A percentile compares a stretch with the other conserved stretches of the same genome.
Evolutionary conservation across 2,113 vertebrate species (phyloP).

Genomic region (Microcebus ravelobensis): DNA sequence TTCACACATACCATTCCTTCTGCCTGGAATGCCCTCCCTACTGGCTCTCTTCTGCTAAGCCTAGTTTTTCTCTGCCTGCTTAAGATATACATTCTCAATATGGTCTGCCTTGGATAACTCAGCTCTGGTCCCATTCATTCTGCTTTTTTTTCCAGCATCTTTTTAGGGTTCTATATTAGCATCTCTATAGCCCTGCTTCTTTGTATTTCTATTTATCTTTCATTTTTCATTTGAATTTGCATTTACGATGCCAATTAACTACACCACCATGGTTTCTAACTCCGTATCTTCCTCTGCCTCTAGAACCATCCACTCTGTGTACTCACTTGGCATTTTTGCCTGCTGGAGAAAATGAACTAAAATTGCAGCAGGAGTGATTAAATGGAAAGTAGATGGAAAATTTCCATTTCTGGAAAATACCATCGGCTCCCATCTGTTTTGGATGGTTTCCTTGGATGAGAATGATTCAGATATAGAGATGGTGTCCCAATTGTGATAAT

Average conservation of each 20-base stretch:
- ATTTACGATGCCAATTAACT: neutral
- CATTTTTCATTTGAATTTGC: conserved; percentile 28
- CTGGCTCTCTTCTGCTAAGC: neutral
- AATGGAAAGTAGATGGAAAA: conserved; percentile 33
- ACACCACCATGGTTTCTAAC: neutral
- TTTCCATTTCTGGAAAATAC: conserved; percentile 46
- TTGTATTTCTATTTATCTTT: neutral
- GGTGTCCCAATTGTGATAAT: neutral
- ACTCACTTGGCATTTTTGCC: neutral
- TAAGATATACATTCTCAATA: neutral
- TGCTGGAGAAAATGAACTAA: neutral
- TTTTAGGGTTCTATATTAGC: neutral
- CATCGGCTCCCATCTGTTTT: neutral
- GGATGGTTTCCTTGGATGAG: conserved; percentile 8
- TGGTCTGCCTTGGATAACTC: neutral
- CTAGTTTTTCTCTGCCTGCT: neutral
- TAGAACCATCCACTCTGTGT: neutral
- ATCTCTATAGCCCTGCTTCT: neutral
- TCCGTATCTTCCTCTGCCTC: neutral
- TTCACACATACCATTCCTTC: conserved; percentile 37
- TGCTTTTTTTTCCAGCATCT: neutral
- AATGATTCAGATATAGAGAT: conserved; percentile 15
- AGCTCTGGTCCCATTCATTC: neutral
- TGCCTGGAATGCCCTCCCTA: conserved; percentile 24
- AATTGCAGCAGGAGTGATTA: conserved; percentile 34